Evolutionary conservation across 2,888 invertebrate species (phyloP).

Genomic region (Thecophora atra): DNA sequence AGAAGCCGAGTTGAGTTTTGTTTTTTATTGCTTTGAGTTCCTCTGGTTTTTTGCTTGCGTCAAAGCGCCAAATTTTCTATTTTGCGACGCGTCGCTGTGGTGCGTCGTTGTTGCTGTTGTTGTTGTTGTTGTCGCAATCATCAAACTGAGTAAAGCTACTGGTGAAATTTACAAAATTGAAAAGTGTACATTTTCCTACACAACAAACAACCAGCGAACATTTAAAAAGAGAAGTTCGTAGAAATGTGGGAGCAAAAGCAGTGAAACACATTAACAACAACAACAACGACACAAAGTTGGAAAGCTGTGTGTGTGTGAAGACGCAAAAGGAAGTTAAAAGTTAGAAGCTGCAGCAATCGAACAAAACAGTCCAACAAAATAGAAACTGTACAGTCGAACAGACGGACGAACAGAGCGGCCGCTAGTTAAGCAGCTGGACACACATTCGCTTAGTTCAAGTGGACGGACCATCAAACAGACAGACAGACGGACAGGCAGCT

Average conservation of each 20-base stretch:
- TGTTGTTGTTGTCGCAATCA: not conserved
- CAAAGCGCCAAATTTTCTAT: too few species aligned
- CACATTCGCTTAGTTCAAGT: not conserved
- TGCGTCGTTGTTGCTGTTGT: too few species aligned
- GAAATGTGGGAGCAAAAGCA: slow-evolving; percentile 12
- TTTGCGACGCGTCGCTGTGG: too few species aligned
- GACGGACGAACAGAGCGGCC: not conserved
- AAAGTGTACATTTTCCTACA: slow-evolving; percentile 35
- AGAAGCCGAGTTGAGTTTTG: too few species aligned
- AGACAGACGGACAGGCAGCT: not conserved
- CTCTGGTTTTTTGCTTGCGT: too few species aligned
- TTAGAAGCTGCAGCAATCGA: not conserved
- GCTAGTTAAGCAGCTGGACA: not conserved
- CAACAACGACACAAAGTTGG: not conserved
- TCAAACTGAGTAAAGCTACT: slow-evolving; percentile 16
- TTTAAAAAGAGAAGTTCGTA: slow-evolving; percentile 15
- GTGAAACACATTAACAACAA: not conserved
- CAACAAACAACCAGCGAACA: slow-evolving; percentile 1
- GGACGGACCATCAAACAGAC: not conserved
- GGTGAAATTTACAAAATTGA: slow-evolving; percentile 42
- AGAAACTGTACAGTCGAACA: not conserved
- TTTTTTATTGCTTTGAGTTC: too few species aligned
- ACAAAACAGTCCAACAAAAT: not conserved
- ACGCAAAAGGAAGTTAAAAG: not conserved
- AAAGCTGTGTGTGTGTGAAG: too few species aligned